These are phyloP conservation scores for Notothenia rossii DNA, from an alignment of 2,113 vertebrate species.

Conservation along the genomic window DNA sequence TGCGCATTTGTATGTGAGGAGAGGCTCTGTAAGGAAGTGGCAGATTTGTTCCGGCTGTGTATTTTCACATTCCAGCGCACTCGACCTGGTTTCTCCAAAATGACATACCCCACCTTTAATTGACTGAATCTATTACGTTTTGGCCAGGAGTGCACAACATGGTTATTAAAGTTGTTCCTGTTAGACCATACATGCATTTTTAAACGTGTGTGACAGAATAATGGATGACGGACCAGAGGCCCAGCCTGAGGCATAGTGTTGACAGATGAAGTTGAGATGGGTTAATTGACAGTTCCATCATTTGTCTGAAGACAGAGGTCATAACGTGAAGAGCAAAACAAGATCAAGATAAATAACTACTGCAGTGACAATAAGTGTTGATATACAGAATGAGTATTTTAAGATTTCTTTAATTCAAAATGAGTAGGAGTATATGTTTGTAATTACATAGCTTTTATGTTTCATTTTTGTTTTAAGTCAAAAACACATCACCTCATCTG, in stretches of 20 bases:
- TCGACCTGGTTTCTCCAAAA: no score
- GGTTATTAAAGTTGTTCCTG: neutral
- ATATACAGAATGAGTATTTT: neutral
- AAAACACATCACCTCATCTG: neutral
- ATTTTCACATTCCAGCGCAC: no score
- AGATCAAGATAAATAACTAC: neutral
- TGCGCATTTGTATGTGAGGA: no score
- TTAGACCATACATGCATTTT: constrained; percentile 2
- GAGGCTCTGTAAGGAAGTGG: no score
- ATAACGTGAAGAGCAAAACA: neutral
- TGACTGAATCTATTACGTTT: neutral
- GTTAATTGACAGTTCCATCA: neutral
- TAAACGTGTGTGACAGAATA: constrained; percentile 2
- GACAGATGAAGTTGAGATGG: neutral
- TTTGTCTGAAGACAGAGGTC: neutral
- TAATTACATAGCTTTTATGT: neutral
- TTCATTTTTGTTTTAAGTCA: neutral
- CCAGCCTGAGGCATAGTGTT: neutral
- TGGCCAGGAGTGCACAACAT: neutral
- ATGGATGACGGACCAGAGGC: neutral
- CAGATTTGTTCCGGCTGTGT: no score
- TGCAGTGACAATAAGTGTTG: neutral
- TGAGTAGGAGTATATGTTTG: neutral
- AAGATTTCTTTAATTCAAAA: neutral
- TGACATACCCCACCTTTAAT: no score